Evolutionary conservation across 1,140 invertebrate species (phyloP).

Genomic region (Copidosoma floridanum): DNA sequence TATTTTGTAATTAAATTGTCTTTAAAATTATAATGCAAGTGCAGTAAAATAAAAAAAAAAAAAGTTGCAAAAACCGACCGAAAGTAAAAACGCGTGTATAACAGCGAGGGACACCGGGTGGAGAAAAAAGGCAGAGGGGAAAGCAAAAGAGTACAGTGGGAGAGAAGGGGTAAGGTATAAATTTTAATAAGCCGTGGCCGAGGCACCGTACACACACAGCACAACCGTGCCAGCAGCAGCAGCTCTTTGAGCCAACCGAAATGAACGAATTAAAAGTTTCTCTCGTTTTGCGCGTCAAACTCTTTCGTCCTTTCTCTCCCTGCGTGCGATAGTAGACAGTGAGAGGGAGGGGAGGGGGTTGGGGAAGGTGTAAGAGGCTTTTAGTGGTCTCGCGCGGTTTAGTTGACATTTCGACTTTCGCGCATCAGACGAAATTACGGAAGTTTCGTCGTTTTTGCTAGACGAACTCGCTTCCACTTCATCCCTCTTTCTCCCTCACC

Average conservation of each 20-base stretch:
- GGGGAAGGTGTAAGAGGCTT: conserved; percentile 18
- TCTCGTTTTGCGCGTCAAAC: conserved; percentile 28
- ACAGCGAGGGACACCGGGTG: background rate
- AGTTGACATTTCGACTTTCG: conserved; percentile 48
- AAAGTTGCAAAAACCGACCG: too few relatives aligned
- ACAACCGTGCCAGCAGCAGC: conserved; percentile 23
- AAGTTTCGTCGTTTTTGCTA: conserved; percentile 50
- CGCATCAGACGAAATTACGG: conserved; percentile 35
- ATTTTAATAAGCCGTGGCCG: conserved; percentile 49
- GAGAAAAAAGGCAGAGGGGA: background rate
- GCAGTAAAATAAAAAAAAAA: too few relatives aligned
- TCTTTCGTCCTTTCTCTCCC: background rate
- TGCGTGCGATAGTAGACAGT: background rate
- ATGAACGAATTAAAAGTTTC: conserved; percentile 55
- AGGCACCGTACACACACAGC: background rate
- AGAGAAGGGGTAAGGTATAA: conserved; percentile 33
- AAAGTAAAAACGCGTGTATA: too few relatives aligned
- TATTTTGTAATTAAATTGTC: too few relatives aligned
- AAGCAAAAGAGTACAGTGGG: background rate
- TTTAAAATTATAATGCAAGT: too few relatives aligned
- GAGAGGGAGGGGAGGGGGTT: background rate
- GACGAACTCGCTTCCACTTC: too few relatives aligned
- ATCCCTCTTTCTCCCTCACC: too few relatives aligned
- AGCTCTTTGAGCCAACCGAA: conserved; percentile 49
- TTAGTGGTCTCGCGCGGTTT: conserved; percentile 44